Percentiles rank a stretch among this genome's conserved stretches.
phyloP scores from a whole-genome alignment of 2,797 vertebrate species.

The Esox masquinongy region DNA sequence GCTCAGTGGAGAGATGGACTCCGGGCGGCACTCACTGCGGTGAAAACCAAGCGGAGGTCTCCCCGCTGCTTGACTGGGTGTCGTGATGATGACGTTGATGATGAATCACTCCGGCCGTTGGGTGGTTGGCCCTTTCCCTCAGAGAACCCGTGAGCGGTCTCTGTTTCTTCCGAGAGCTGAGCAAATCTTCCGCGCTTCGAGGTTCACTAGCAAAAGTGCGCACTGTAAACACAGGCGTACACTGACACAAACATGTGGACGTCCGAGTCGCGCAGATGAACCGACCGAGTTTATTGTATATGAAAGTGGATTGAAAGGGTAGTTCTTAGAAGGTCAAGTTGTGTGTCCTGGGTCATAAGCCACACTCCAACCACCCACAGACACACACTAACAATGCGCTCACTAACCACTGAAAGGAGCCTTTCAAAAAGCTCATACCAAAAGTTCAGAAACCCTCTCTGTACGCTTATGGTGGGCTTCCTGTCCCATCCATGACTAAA shows the following conservation, averaged over 20 bases:
- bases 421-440: slow-evolving; percentile 44
- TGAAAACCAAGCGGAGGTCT: slow-evolving; percentile 35
- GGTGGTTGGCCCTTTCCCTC: slow-evolving; percentile 28
- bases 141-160: slow-evolving; percentile 40
- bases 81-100: slow-evolving; percentile 31
- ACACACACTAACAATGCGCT: slow-evolving; percentile 22
- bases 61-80: slow-evolving; percentile 21
- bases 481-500: slow-evolving; percentile 62
- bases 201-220: neutral
- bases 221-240: neutral
- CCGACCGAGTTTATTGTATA: neutral
- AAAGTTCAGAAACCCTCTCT: slow-evolving; percentile 10
- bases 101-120: slow-evolving; percentile 59
- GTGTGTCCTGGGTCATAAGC: slow-evolving; percentile 20
- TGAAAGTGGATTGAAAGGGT: neutral
- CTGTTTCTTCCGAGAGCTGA: slow-evolving; percentile 11
- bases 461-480: slow-evolving; percentile 55
- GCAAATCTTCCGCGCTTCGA: neutral
- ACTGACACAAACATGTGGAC: neutral
- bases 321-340: neutral
- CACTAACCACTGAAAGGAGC: slow-evolving; percentile 30
- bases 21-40: slow-evolving; percentile 21
- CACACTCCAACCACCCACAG: slow-evolving; percentile 16
- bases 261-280: neutral
- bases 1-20: slow-evolving; percentile 10